A percentile compares a stretch with the other conserved stretches of the same genome.
These are phyloP conservation scores for Synanthedon tipuliformis DNA, from an alignment of 2,888 invertebrate species.

Conservation along the genomic window DNA sequence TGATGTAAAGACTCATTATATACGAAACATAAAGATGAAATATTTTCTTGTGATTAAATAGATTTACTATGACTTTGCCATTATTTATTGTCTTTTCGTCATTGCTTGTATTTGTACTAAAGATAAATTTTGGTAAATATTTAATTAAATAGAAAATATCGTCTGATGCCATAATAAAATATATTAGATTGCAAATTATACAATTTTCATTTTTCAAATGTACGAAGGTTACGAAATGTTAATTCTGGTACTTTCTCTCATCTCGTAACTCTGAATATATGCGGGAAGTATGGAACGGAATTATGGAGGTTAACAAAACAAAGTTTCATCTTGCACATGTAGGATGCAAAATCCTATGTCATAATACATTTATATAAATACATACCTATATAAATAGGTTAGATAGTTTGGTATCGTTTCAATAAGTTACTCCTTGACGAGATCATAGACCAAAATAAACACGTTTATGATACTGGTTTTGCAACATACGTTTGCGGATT, in stretches of 20 bases:
- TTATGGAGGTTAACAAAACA: slow-evolving; percentile 62
- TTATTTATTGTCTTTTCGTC: no score
- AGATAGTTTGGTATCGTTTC: background rate
- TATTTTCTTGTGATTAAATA: no score
- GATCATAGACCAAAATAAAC: background rate
- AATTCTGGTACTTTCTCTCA: slow-evolving; percentile 50
- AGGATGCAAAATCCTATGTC: slow-evolving; percentile 27
- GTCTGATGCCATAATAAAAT: no score
- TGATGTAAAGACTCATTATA: no score
- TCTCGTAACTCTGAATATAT: slow-evolving; percentile 42
- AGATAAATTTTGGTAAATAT: no score
- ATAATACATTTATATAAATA: slow-evolving; percentile 1
- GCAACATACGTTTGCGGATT: slow-evolving; percentile 6
- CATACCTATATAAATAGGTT: no score
- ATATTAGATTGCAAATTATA: no score
- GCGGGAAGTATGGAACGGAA: slow-evolving; percentile 24
- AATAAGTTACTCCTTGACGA: background rate
- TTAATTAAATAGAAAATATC: no score
- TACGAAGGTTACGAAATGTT: slow-evolving; percentile 47
- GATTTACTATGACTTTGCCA: no score
- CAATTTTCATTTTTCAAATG: slow-evolving; percentile 37
- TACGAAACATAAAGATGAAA: no score
- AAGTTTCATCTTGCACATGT: slow-evolving; percentile 37
- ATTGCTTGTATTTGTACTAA: no score
- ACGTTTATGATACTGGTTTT: slow-evolving; percentile 10